Percentiles rank a stretch among this genome's conserved stretches.
These are phyloP conservation scores for Tineola bisselliella DNA, from an alignment of 2,888 invertebrate species.

Conservation along the genomic window DNA sequence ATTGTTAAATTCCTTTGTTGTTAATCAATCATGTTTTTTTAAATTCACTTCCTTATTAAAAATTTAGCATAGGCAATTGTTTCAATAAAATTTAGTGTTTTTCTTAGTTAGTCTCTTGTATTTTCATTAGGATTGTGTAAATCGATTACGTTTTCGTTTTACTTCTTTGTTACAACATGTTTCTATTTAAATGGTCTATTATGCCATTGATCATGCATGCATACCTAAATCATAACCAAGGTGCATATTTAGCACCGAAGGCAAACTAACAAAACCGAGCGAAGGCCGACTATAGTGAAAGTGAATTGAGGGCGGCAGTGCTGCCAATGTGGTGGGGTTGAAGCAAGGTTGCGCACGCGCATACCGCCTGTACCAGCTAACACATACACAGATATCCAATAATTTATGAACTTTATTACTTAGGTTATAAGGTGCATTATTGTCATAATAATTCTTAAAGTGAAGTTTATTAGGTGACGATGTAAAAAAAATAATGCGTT, in stretches of 20 bases:
- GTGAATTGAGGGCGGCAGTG: constrained; percentile 35
- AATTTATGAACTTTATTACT: background rate
- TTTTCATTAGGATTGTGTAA: background rate
- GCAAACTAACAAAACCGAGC: constrained; percentile 29
- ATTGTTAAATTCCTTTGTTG: background rate
- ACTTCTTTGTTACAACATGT: background rate
- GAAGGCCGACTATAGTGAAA: constrained; percentile 43
- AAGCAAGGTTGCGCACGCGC: constrained; percentile 47
- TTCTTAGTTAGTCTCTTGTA: too few species aligned
- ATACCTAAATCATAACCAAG: constrained; percentile 7
- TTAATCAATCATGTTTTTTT: background rate
- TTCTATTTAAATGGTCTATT: background rate
- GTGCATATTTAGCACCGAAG: constrained; percentile 23
- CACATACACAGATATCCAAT: background rate
- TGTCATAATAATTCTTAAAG: background rate
- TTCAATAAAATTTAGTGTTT: too few species aligned
- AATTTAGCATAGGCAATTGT: background rate
- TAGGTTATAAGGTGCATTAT: background rate
- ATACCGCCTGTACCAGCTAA: background rate
- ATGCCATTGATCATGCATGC: constrained; percentile 6
- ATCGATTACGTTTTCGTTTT: background rate
- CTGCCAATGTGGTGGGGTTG: constrained; percentile 24
- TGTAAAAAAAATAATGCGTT: constrained; percentile 29
- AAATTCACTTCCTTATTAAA: background rate
- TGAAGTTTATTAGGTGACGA: constrained; percentile 10